These are phyloP conservation scores for Leucophenga varia DNA, from an alignment of 1,140 invertebrate genomes.

Conservation along the genomic window DNA sequence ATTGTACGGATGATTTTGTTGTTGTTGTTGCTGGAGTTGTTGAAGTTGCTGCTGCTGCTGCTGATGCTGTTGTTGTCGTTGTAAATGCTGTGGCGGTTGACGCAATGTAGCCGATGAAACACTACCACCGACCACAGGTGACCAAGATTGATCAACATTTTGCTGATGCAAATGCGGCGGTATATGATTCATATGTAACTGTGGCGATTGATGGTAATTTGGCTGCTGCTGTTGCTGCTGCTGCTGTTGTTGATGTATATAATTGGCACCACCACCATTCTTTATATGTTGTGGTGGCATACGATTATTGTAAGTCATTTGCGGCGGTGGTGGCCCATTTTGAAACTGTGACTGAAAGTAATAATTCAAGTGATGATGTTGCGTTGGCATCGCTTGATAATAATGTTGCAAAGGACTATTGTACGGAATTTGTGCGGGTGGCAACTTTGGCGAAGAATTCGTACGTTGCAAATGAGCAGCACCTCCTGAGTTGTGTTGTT, in stretches of 20 bases:
- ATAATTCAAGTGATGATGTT: slow-evolving; percentile 5
- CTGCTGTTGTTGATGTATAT: not conserved
- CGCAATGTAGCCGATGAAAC: slow-evolving; percentile 43
- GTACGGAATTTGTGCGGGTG: slow-evolving; percentile 25
- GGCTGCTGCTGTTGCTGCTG: slow-evolving; percentile 9
- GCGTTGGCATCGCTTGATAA: slow-evolving; percentile 26
- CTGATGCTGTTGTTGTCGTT: slow-evolving; percentile 25
- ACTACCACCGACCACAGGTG: slow-evolving; percentile 46
- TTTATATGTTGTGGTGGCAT: slow-evolving; percentile 16
- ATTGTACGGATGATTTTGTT: slow-evolving; percentile 40
- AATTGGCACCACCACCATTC: slow-evolving; percentile 14
- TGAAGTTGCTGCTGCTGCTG: slow-evolving; percentile 15
- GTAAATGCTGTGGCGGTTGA: slow-evolving; percentile 35
- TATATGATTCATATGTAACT: slow-evolving; percentile 3
- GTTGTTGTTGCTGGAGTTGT: slow-evolving; percentile 10
- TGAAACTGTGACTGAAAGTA: slow-evolving; percentile 11
- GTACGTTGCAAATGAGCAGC: slow-evolving; percentile 46
- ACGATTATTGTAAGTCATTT: slow-evolving; percentile 36
- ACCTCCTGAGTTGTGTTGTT: not conserved
- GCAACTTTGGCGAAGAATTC: slow-evolving; percentile 42
- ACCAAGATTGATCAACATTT: slow-evolving; percentile 47
- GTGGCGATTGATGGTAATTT: not conserved
- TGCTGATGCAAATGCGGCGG: slow-evolving; percentile 1
- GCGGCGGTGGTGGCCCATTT: slow-evolving; percentile 18
- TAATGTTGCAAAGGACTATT: slow-evolving; percentile 41